These are phyloP conservation scores for Oedothorax gibbosus DNA, from an alignment of 1,140 invertebrate species.

Conservation along the genomic window DNA sequence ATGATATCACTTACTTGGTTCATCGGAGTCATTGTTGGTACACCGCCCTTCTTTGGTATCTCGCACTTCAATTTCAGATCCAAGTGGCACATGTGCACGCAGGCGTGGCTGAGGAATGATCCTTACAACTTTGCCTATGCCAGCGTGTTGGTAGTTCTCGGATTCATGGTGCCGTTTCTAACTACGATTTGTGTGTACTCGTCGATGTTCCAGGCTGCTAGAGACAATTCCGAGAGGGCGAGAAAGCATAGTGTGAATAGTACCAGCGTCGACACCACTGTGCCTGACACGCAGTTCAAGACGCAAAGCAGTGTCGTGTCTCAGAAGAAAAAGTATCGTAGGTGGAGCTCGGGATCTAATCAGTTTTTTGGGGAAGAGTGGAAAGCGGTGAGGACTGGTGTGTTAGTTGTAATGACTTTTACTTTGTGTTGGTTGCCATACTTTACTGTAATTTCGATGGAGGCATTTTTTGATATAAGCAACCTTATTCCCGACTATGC, in stretches of 20 bases:
- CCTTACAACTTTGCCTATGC: conserved; percentile 34
- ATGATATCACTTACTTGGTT: conserved; percentile 73
- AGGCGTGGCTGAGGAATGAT: conserved; percentile 39
- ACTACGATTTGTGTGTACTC: conserved; percentile 79
- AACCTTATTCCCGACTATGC: conserved; percentile 26
- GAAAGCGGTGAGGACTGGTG: conserved; percentile 61
- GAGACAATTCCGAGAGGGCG: conserved; percentile 78
- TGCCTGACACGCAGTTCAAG: conserved; percentile 22
- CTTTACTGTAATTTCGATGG: conserved; percentile 38
- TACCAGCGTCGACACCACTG: conserved; percentile 28
- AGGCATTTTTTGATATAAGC: conserved; percentile 29
- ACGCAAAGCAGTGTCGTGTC: background rate
- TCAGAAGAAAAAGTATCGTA: conserved; percentile 34
- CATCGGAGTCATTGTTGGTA: conserved; percentile 36
- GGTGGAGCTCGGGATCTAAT: conserved; percentile 50
- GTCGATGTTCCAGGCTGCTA: conserved; percentile 79
- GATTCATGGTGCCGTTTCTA: conserved; percentile 77
- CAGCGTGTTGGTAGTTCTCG: conserved; percentile 64
- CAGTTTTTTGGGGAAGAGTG: conserved; percentile 62
- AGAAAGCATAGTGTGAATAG: conserved; percentile 74
- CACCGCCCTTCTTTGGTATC: conserved; percentile 31
- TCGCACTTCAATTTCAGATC: conserved; percentile 18
- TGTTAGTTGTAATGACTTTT: conserved; percentile 57
- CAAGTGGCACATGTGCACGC: conserved; percentile 62
- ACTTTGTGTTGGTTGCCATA: conserved; percentile 59